phyloP scores from a whole-genome alignment of 2,888 invertebrate species.

The Mamestra brassicae region DNA sequence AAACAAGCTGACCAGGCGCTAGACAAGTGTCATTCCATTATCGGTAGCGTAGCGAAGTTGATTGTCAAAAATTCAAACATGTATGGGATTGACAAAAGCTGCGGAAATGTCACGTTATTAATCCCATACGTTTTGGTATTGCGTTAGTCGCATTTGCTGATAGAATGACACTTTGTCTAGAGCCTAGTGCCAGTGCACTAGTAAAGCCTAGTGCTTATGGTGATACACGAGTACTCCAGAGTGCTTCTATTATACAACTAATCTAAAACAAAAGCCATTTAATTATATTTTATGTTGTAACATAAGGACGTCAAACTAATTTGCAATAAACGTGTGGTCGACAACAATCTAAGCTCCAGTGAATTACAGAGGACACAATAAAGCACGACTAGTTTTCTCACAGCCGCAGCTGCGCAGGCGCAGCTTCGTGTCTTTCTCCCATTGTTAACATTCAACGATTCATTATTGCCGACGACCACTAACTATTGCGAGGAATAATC shows the following conservation, averaged over 20 bases:
- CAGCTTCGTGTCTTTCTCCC: constrained; percentile 58
- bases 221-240: not conserved
- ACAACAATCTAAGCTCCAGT: constrained; percentile 25
- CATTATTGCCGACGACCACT: constrained; percentile 52
- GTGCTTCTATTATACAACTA: not conserved
- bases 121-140: too few species aligned
- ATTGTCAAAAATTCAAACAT: too few species aligned
- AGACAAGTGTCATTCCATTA: too few species aligned
- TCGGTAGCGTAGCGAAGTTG: too few species aligned
- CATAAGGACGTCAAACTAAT: constrained; percentile 25
- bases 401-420: constrained; percentile 7
- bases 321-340: constrained; percentile 34
- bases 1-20: too few species aligned
- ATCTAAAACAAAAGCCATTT: not conserved
- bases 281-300: not conserved
- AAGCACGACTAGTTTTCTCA: constrained; percentile 55
- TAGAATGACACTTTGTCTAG: not conserved
- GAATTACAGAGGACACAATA: constrained; percentile 35
- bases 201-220: too few species aligned
- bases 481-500: constrained; percentile 43
- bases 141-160: too few species aligned
- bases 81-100: too few species aligned
- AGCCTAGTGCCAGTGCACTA: too few species aligned
- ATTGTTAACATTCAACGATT: constrained; percentile 62
- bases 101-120: not conserved